Evolutionary conservation across 2,113 vertebrate species (phyloP).

Genomic region (Guaruba guarouba): DNA sequence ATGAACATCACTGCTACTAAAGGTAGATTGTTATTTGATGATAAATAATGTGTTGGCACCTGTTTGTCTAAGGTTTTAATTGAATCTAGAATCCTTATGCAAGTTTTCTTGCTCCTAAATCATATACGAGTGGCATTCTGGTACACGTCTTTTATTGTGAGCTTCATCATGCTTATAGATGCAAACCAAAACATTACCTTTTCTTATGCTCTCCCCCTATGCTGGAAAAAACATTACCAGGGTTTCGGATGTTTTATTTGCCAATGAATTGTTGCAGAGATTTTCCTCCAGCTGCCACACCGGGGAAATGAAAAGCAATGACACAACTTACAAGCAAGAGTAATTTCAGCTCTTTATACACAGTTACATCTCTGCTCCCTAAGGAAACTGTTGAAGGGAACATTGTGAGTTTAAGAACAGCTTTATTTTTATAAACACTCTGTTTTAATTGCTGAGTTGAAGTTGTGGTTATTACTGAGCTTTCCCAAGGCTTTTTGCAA

Average conservation of each 20-base stretch:
- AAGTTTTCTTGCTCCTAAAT: background rate
- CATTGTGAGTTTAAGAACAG: slow-evolving; percentile 52
- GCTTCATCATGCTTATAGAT: background rate
- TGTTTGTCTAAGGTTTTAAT: background rate
- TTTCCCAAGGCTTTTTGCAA: slow-evolving; percentile 51
- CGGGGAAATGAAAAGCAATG: slow-evolving; percentile 7
- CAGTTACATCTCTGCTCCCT: slow-evolving; percentile 44
- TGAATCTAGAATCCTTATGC: background rate
- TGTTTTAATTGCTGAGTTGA: slow-evolving; percentile 32
- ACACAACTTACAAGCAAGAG: slow-evolving; percentile 39
- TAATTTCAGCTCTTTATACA: slow-evolving; percentile 48
- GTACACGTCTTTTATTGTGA: background rate
- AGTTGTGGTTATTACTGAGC: slow-evolving; percentile 51
- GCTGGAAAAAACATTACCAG: background rate
- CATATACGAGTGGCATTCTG: background rate
- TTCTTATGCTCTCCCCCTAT: background rate
- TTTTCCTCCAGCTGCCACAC: background rate
- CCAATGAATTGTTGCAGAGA: background rate
- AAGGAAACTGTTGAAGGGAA: slow-evolving; percentile 42
- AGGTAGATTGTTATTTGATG: background rate
- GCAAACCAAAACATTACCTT: background rate
- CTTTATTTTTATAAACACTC: slow-evolving; percentile 66
- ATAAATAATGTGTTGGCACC: background rate
- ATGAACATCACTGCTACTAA: background rate
- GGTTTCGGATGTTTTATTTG: background rate